These are phyloP conservation scores for Andinoacara biseriatus DNA, from an alignment of 2,113 vertebrate genomes.

Conservation along the genomic window DNA sequence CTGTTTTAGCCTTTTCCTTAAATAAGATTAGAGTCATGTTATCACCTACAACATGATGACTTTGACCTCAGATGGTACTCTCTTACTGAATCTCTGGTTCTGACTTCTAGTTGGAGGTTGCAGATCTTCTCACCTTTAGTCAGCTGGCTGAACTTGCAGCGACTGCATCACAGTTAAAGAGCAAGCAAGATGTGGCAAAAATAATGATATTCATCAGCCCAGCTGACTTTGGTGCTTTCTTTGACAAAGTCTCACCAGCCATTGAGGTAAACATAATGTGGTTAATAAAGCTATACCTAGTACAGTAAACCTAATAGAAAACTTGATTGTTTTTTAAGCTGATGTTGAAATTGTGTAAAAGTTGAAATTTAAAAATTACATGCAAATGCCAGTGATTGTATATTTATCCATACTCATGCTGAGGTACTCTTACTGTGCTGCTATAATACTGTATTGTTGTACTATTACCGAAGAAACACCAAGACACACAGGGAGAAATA, in stretches of 20 bases:
- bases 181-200: conserved; percentile 25
- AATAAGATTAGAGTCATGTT: too few species aligned
- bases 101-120: conserved; percentile 46
- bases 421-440: neutral
- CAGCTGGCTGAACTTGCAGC: conserved; percentile 57
- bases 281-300: neutral
- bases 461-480: neutral
- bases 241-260: conserved; percentile 60
- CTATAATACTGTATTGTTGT: neutral
- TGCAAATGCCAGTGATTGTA: neutral
- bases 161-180: conserved; percentile 44
- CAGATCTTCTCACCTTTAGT: conserved; percentile 47
- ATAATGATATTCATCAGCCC: conserved; percentile 52
- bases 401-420: neutral
- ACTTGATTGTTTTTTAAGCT: neutral
- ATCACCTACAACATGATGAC: too few species aligned
- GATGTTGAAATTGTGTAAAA: neutral
- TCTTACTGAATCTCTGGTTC: neutral
- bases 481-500: neutral
- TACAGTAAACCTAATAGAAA: neutral
- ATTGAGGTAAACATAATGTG: conserved; percentile 63
- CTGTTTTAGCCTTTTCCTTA: too few species aligned
- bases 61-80: neutral
- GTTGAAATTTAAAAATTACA: neutral
- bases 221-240: conserved; percentile 58